Evolutionary conservation across 2,888 invertebrate species (phyloP), one percentile per base, ranked within the genome.

Genomic region (Lampropteryx suffumata): DNA sequence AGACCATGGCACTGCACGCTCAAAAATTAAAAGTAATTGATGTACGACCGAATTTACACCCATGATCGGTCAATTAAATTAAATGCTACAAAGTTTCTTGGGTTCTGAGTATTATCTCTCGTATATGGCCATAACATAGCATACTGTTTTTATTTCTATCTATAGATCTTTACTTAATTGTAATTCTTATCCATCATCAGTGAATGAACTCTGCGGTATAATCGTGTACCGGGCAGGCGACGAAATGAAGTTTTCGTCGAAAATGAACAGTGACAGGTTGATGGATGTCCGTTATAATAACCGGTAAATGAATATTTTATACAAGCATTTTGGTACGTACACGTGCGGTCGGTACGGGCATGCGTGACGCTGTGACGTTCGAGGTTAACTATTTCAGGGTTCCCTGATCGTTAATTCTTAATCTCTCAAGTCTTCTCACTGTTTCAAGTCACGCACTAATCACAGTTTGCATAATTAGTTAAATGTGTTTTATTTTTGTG

Each of bases 271-370:
- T 64, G 81, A 81, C 82, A 81, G 79, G 63, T 80, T 83, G 86
- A 86, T 85, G 76, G 79, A 84, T 85, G 78, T 77, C 73, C 71
- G 73, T 75, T 79, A 77, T 81, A 79, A 82, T 82, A 85, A 82
- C 76, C 70, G 70, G 59, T 72, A 73, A 81, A 72, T 81, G 81
- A 82, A 84, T 86, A 83, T 84, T 84, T 84, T 79, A 84, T 84
- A 80, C 69, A 73, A 67, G 62, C 67, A 67, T 71, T 80, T 67
- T 24, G 7, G 24, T 37, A 30, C 17, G n/a, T n/a, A 71, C 69
- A 70, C 69, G 35, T 43, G 50, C 21, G 34, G 68, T 69, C 67
- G 57, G 59, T 67, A 66, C 65, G 70, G 65, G 64, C 68, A 73
- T 79, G 83, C 83, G 82, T 84, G 82, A 76, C 78, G 79, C 63